Evolutionary conservation across 1,140 invertebrate species (phyloP), one percentile per base, ranked within the genome.

Genomic region (Sinonovacula constricta): DNA sequence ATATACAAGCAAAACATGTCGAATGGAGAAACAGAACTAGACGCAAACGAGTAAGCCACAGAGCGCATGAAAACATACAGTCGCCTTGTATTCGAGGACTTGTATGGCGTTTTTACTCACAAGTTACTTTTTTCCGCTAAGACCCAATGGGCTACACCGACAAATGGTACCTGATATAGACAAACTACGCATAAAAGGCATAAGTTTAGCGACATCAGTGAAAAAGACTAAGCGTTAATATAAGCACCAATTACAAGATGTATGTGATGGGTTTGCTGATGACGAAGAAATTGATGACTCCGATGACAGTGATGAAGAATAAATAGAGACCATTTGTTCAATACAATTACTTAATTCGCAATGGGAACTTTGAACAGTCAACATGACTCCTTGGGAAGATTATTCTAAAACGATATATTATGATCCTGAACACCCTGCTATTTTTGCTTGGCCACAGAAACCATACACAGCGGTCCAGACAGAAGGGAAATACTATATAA

Each of bases 341-440:
- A 18, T 10, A 45, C 7, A 18, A 18, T 7, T 45, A 7, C 7
- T 7, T 45, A 7, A 45, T 45, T 60, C 31, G 57, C 3, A 28
- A 60, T 60, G 5, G 5, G 57, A 60, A 26, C 57, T 10, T 26
- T 60, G 28, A 7, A 45, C 39, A 10, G 39, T 45, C 5, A n/a
- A 60, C 57, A 60, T 60, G 57, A 30, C 57, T 60, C 57, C 57
- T 26, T 60, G 15, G 14, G 57, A 60, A n/a, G 30, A 60, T 30
- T 60, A 60, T 60, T n/a, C 7, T 15, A 14, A 60, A 7, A 26
- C 26, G 18, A 45, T 45, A 60, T 28, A 60, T 30, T 60, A 5
- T 60, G 15, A 60, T 30, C 15, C 28, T 28, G 22, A 22, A 60
- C 57, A 60, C 30, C 7, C 15, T 10, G 57, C 15, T 3, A 30